Conservation (phyloP, 2,113 vertebrate genomes). For the Talpa occidentalis region DNA sequence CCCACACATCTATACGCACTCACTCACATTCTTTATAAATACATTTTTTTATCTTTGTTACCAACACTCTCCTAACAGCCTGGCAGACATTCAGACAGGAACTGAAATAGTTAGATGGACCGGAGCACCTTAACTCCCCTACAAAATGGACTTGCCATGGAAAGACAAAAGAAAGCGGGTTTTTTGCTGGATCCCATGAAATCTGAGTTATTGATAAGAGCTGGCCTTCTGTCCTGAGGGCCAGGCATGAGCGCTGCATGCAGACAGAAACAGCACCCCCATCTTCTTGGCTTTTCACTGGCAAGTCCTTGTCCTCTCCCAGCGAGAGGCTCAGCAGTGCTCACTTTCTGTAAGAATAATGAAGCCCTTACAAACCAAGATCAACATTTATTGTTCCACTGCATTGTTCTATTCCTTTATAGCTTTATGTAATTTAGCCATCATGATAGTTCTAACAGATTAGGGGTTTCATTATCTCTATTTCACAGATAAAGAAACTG, state of each 20-base stretch:
- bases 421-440: background rate
- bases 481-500: background rate
- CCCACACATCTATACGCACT: background rate
- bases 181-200: background rate
- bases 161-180: background rate
- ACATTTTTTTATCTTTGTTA: conserved; percentile 52
- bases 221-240: background rate
- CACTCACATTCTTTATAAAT: conserved; percentile 54
- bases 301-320: background rate
- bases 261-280: background rate
- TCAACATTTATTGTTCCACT: background rate
- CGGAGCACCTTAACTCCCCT: background rate
- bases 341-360: background rate
- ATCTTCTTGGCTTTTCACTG: background rate
- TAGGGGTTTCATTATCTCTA: background rate
- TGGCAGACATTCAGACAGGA: conserved; percentile 33
- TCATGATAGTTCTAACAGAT: background rate
- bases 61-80: background rate
- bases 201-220: background rate
- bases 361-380: background rate
- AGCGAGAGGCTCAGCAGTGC: background rate
- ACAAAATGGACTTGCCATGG: background rate
- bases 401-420: background rate
- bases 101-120: conserved; percentile 46
- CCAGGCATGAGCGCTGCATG: background rate